Evolutionary conservation across 2,113 vertebrate species (phyloP).

Genomic region (Cathartes aura): DNA sequence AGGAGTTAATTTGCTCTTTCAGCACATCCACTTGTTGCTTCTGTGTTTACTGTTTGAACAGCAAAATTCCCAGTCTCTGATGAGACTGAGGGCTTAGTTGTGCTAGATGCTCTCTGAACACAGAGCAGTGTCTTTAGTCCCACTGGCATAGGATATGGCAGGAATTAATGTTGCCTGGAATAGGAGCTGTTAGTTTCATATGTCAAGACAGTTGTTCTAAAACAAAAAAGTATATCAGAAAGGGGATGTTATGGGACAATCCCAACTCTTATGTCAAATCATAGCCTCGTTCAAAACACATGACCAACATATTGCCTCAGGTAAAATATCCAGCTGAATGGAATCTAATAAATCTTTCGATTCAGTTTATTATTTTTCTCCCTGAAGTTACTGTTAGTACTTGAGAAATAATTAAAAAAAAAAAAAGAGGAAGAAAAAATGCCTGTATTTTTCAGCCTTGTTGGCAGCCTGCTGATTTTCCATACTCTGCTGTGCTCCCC

Average conservation of each 20-base stretch:
- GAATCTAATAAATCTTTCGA: constrained; percentile 24
- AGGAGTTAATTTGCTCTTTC: not conserved
- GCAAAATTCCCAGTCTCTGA: not conserved
- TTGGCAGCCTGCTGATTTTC: constrained; percentile 41
- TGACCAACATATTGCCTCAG: not conserved
- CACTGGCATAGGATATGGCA: not conserved
- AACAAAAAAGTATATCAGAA: not conserved
- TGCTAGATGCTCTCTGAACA: not conserved
- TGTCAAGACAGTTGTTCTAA: not conserved
- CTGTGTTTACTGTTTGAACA: not conserved
- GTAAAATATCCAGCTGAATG: constrained; percentile 18
- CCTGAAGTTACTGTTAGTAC: not conserved
- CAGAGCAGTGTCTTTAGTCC: not conserved
- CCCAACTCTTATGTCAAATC: not conserved
- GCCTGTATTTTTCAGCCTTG: constrained; percentile 6
- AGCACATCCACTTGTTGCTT: not conserved
- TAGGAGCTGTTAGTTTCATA: not conserved
- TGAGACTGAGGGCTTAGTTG: not conserved
- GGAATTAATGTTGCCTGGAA: constrained; percentile 1
- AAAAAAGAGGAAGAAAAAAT: not conserved
- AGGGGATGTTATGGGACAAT: not conserved
- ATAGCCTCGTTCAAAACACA: not conserved
- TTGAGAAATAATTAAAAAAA: not conserved
- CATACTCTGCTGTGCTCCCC: not conserved
- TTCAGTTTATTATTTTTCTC: constrained; percentile 11